phyloP scores from a whole-genome alignment of 1,140 invertebrate genomes.

The Telenomus remus region DNA sequence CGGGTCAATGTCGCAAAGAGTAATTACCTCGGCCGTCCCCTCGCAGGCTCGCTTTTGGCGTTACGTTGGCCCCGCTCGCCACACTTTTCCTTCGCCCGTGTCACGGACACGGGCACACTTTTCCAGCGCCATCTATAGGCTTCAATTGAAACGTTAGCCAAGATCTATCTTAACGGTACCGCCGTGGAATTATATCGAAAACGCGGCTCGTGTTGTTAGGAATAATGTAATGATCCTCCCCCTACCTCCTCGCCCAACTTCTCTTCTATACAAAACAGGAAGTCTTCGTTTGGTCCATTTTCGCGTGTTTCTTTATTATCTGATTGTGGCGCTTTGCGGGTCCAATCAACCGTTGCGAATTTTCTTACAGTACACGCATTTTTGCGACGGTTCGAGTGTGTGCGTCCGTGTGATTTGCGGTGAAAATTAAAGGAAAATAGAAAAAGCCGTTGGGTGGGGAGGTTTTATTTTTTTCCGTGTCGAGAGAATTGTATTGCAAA shows the following conservation, averaged over 20 bases:
- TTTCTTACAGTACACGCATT: neutral
- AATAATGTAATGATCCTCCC: constrained; percentile 39
- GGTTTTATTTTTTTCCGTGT: too few species aligned
- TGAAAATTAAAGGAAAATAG: too few species aligned
- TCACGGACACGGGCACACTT: constrained; percentile 30
- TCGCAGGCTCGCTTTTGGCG: constrained; percentile 24
- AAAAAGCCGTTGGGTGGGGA: too few species aligned
- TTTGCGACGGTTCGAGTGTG: too few species aligned
- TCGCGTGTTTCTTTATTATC: constrained; percentile 39
- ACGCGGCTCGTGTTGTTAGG: constrained; percentile 21
- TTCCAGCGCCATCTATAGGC: constrained; percentile 29
- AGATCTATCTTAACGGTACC: constrained; percentile 28
- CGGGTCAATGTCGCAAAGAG: constrained; percentile 69
- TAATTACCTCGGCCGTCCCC: constrained; percentile 65
- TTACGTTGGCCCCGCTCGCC: constrained; percentile 34
- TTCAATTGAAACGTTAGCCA: constrained; percentile 43
- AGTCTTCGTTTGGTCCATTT: constrained; percentile 36
- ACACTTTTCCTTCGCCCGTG: constrained; percentile 47
- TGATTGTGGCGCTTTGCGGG: constrained; percentile 11
- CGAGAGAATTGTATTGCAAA: too few species aligned
- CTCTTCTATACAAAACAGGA: constrained; percentile 29
- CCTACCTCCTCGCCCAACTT: constrained; percentile 1
- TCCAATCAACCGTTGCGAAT: constrained; percentile 5
- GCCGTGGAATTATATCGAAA: constrained; percentile 41
- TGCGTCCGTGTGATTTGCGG: too few species aligned